Conservation (phyloP, 2,888 invertebrate genomes). For the Cerceris rybyensis region DNA sequence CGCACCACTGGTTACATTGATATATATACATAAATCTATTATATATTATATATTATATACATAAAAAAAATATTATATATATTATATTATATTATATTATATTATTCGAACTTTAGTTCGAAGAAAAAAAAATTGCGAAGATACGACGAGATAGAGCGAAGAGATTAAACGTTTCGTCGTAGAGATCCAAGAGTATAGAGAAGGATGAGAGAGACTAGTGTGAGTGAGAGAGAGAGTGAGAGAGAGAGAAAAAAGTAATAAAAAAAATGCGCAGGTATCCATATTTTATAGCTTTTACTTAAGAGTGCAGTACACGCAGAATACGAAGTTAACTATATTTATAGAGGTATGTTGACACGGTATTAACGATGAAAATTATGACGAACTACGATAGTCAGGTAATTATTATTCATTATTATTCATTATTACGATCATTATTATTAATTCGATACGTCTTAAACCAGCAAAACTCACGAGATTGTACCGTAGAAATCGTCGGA, state of each 20-base stretch:
- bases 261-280: constrained; percentile 62
- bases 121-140: constrained; percentile 24
- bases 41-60: constrained; percentile 56
- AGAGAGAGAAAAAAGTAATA: constrained; percentile 28
- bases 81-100: constrained; percentile 38
- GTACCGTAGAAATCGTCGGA: background rate
- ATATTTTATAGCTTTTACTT: constrained; percentile 80
- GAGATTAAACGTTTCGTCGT: constrained; percentile 17
- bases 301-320: constrained; percentile 68
- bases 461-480: constrained; percentile 1
- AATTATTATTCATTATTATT: background rate
- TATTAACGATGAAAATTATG: constrained; percentile 65
- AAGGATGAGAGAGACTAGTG: constrained; percentile 7
- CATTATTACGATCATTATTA: constrained; percentile 4
- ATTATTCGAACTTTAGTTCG: constrained; percentile 50
- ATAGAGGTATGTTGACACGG: constrained; percentile 77
- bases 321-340: constrained; percentile 80
- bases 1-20: constrained; percentile 54
- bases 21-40: constrained; percentile 54
- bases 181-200: constrained; percentile 7
- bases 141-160: constrained; percentile 21
- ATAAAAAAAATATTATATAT: constrained; percentile 49
- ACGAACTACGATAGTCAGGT: constrained; percentile 53
- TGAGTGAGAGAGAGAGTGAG: constrained; percentile 8
- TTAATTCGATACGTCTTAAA: constrained; percentile 19